Evolutionary conservation across 2,888 invertebrate species (phyloP), one percentile per base, ranked within the genome.

Genomic region (Camptogramma bilineatum): DNA sequence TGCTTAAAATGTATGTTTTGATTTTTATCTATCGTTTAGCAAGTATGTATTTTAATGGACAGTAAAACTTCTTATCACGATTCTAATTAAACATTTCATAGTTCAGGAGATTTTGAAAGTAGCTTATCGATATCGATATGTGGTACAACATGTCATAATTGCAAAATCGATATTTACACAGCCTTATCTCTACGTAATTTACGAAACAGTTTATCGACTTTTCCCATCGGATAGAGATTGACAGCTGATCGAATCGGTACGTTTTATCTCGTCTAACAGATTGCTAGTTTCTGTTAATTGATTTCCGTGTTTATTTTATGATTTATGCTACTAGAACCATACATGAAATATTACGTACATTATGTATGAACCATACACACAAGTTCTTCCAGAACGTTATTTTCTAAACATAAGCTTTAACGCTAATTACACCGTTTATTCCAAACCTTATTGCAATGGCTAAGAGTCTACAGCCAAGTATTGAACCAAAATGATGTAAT

Each of bases 221-320:
- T 75, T 69, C 73, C 70, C 69, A 74, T 73, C 77, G 72, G 53
- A 75, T 71, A 66, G 68, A 73, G 70, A 69, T 78, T 76, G 83
- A 85, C 83, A 82, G 77, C 62, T 82, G 82, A 86, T 86, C 83
- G 77, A 82, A 86, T 85, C 75, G 34, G 57, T 83, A 81, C 82
- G 82, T 62, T 58, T 53, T 53, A 70, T 65, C 71, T 73, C 61
- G 70, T 75, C 21, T 50, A 62, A 75, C 75, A 61, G 66, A 78
- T 77, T 72, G 73, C 73, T 78, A 59, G 73, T 78, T 80, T 76
- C 76, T 71, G 69, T 73, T 82, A 84, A 81, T 83, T 76, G 74
- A 79, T 83, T 82, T 79, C 75, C 76, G 72, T 74, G 71, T 78
- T 76, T 70, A 73, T 66, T 68, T 72, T 65, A 75, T 76, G 75